Percentiles rank a stretch among this genome's conserved stretches.
Evolutionary conservation across 2,888 invertebrate genomes (phyloP).

Genomic region (Melipona beecheii): DNA sequence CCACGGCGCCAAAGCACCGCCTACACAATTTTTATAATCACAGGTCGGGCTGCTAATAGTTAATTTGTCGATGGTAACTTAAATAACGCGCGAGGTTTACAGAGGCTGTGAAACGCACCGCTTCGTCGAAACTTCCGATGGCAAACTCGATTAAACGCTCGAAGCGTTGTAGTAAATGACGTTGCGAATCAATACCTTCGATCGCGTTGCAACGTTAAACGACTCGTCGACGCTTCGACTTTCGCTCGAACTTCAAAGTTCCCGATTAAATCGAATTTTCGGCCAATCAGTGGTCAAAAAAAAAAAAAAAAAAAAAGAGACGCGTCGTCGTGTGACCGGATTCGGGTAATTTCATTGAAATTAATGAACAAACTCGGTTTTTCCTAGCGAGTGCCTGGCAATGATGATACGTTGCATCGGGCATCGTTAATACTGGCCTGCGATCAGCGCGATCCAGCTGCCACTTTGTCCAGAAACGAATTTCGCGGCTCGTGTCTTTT

Average conservation of each 20-base stretch:
- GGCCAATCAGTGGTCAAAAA: background rate
- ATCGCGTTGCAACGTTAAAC: background rate
- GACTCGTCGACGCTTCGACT: background rate
- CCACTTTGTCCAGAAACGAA: constrained; percentile 69
- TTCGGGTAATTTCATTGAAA: constrained; percentile 43
- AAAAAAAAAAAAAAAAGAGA: background rate
- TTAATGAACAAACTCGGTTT: constrained; percentile 46
- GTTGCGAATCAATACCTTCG: background rate
- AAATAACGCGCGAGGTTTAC: constrained; percentile 26
- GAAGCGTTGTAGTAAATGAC: background rate
- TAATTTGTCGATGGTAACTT: constrained; percentile 49
- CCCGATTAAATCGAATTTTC: background rate
- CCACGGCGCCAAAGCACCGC: constrained; percentile 77
- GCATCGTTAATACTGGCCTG: constrained; percentile 40
- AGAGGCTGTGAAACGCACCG: constrained; percentile 21
- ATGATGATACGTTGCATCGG: constrained; percentile 44
- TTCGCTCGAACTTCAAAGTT: background rate
- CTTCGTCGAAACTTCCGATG: background rate
- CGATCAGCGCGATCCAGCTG: constrained; percentile 62
- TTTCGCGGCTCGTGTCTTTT: constrained; percentile 60
- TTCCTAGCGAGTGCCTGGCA: background rate
- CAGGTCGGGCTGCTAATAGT: constrained; percentile 63
- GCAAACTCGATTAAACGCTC: background rate
- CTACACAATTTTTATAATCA: constrained; percentile 71
- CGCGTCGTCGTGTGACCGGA: background rate